Evolutionary conservation across 2,888 invertebrate species (phyloP), one percentile per base, ranked within the genome.

Genomic region (Amorpha juglandis): DNA sequence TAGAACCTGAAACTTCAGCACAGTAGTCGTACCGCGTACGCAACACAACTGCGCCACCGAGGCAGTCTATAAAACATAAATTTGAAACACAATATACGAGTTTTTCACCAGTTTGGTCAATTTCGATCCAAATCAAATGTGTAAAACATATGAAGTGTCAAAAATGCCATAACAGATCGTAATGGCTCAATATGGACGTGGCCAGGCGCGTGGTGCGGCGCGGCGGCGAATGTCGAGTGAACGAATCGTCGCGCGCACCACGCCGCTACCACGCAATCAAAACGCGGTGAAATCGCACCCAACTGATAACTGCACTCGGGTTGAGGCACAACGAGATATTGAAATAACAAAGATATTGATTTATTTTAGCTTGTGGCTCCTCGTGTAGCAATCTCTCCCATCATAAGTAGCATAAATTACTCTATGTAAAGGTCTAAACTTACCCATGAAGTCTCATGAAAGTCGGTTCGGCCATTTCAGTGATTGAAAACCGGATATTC

Each of bases 241-340:
- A 69, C 73, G 74, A 75, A 73, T 71, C 64, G 70, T 70, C 74
- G 78, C 74, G 68, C 65, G 71, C 38, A 27, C 19, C 12, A 42
- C 74, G 75, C 73, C 74, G 78, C 80, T 76, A 77, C 79, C 73
- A 70, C 84, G 86, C 85, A 85, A 88, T 88, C 88, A 88, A 86
- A 88, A 78, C 84, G 83, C 86, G 85, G 80, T 86, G 79, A 83
- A 86, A 87, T 83, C 83, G 80, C 81, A 76, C 77, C 73, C 76
- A 72, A 77, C 78, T 82, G 84, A 85, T 83, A 83, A 82, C 84
- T 80, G 80, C 72, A 63, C 67, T 69, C 65, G 58, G 78, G n/a
- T 51, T 27, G 67, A 14, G 77, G 35, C 63, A 77, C 77, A 87
- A 63, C n/a, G 67, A 58, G 48, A 42, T 12, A 8, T 9, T 35